A percentile compares a stretch with the other conserved stretches of the same genome.
phyloP scores from a whole-genome alignment of 2,797 vertebrate species.

The Picus viridis region DNA sequence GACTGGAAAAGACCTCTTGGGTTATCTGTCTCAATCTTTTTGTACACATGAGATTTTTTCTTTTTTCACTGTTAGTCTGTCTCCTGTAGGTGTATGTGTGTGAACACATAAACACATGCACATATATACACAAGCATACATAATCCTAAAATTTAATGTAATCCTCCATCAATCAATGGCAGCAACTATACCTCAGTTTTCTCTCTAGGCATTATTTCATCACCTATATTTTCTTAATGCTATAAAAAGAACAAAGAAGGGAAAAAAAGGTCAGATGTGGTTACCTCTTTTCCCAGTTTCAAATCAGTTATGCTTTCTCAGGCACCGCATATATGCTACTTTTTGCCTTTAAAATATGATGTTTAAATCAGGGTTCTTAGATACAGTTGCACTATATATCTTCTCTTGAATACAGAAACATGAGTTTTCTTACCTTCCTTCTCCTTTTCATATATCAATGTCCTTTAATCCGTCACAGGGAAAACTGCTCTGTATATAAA shows the following conservation, averaged over 20 bases:
- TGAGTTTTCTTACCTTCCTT: not conserved
- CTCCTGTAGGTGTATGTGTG: not conserved
- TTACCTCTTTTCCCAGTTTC: not conserved
- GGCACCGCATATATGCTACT: not conserved
- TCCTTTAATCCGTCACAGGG: not conserved
- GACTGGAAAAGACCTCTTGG: not conserved
- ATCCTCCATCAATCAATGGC: not conserved
- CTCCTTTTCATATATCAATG: not conserved
- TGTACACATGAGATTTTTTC: not conserved
- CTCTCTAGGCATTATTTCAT: not conserved
- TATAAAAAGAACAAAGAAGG: too few relatives aligned
- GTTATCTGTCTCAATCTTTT: conserved; percentile 11
- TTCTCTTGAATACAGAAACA: not conserved
- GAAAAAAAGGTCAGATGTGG: not conserved
- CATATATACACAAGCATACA: not conserved
- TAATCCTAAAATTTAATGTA: not conserved
- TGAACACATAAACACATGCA: not conserved
- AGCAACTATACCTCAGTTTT: not conserved
- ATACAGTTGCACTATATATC: not conserved
- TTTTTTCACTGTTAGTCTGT: not conserved
- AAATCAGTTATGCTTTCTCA: not conserved
- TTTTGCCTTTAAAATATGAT: not conserved
- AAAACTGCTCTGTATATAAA: not conserved
- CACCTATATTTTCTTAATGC: not conserved
- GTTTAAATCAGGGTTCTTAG: not conserved